Conservation (phyloP, 1,140 invertebrate genomes). For the Medauroidea extradentata region DNA sequence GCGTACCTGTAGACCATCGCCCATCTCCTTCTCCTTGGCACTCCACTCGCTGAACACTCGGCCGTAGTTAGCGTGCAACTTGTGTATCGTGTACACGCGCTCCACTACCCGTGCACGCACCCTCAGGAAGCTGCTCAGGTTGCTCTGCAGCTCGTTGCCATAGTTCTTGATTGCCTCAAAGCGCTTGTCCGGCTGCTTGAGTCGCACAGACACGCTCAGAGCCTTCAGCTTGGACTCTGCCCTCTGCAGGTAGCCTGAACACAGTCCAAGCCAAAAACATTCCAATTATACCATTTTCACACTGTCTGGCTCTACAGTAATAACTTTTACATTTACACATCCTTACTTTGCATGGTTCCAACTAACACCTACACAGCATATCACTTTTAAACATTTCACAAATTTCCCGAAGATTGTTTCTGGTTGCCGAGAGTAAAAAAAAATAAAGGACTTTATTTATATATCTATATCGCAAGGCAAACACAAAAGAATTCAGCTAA, state of each 20-base stretch:
- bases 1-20: constrained; percentile 70
- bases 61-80: constrained; percentile 76
- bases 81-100: constrained; percentile 73
- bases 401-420: no score
- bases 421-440: no score
- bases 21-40: constrained; percentile 77
- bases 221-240: constrained; percentile 74
- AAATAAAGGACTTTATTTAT: no score
- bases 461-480: no score
- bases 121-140: constrained; percentile 47
- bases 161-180: constrained; percentile 75
- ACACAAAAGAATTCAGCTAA: no score
- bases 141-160: constrained; percentile 59
- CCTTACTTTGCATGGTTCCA: no score
- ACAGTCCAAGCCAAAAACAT: no score
- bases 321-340: no score
- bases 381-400: no score
- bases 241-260: constrained; percentile 60
- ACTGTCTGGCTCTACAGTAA: no score
- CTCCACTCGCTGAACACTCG: constrained; percentile 83
- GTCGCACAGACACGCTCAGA: constrained; percentile 65
- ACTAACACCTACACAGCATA: no score
- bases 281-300: no score
- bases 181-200: constrained; percentile 66
- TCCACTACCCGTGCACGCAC: constrained; percentile 65